These are phyloP conservation scores for Pogonocichla stellata DNA, from an alignment of 2,113 vertebrate genomes.

Conservation along the genomic window DNA sequence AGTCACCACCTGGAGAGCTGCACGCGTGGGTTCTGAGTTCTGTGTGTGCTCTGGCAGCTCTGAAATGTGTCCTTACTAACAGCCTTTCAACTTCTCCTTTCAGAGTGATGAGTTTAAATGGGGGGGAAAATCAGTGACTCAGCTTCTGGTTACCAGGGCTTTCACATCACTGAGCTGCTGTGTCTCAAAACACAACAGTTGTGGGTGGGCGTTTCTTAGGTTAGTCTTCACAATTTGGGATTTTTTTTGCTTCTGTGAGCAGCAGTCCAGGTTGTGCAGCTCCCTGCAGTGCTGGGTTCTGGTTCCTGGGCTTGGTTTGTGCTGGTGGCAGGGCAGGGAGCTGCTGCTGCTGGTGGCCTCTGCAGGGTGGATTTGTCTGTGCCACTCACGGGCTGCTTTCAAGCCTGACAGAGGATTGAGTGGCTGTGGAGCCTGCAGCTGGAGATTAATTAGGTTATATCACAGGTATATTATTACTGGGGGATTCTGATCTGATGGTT, in stretches of 20 bases:
- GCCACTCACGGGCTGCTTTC: neutral
- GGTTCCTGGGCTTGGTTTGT: neutral
- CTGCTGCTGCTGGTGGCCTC: neutral
- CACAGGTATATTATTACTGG: neutral
- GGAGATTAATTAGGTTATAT: neutral
- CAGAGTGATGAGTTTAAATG: neutral
- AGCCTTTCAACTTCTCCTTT: neutral
- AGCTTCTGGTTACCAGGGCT: neutral
- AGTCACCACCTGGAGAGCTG: neutral
- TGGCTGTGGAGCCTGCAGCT: neutral
- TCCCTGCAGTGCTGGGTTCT: neutral
- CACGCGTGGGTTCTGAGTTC: neutral
- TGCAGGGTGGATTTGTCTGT: neutral
- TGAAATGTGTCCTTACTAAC: neutral
- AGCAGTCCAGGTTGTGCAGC: neutral
- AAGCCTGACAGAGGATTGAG: neutral
- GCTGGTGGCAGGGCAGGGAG: neutral
- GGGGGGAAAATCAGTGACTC: neutral
- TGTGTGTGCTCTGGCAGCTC: neutral
- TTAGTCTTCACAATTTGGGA: neutral
- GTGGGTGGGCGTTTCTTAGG: neutral
- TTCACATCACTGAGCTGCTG: neutral
- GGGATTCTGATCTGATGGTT: neutral
- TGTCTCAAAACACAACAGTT: neutral
- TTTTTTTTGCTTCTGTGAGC: neutral